Conservation (phyloP, 1,140 invertebrate genomes). For the Eriosoma lanigerum region DNA sequence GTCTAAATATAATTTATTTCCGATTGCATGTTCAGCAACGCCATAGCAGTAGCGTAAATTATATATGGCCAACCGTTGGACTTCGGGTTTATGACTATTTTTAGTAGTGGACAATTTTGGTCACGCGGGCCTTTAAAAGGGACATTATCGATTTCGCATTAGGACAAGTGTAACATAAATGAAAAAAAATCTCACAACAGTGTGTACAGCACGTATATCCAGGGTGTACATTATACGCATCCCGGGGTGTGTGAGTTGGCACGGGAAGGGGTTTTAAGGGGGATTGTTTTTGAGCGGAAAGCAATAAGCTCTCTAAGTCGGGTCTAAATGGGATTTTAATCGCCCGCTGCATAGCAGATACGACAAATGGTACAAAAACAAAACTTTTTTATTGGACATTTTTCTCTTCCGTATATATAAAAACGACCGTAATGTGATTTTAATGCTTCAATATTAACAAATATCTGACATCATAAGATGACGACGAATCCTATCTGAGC, state of each 20-base stretch:
- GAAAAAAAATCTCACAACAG: constrained; percentile 34
- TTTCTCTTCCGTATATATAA: constrained; percentile 30
- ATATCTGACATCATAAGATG: not conserved
- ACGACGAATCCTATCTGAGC: constrained; percentile 21
- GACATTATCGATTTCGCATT: constrained; percentile 47
- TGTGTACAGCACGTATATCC: constrained; percentile 33
- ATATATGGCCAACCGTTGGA: not conserved
- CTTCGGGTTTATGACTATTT: constrained; percentile 6
- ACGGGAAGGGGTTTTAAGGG: constrained; percentile 41
- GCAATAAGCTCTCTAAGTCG: constrained; percentile 50
- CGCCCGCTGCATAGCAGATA: constrained; percentile 29
- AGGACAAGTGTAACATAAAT: constrained; percentile 44
- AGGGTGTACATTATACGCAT: constrained; percentile 37
- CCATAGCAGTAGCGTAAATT: too few species aligned
- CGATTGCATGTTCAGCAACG: not conserved
- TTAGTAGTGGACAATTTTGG: constrained; percentile 29
- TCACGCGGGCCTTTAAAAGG: constrained; percentile 22
- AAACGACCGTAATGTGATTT: constrained; percentile 44
- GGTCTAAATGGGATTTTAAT: constrained; percentile 51
- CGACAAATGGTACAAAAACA: constrained; percentile 45
- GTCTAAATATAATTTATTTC: not conserved
- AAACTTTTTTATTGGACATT: constrained; percentile 46
- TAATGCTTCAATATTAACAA: constrained; percentile 40
- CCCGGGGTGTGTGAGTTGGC: constrained; percentile 28
- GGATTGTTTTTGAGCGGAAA: constrained; percentile 42